A percentile compares a stretch with the other conserved stretches of the same genome.
Conservation (phyloP, 2,113 vertebrate genomes). For the Cheirogaleus medius region DNA sequence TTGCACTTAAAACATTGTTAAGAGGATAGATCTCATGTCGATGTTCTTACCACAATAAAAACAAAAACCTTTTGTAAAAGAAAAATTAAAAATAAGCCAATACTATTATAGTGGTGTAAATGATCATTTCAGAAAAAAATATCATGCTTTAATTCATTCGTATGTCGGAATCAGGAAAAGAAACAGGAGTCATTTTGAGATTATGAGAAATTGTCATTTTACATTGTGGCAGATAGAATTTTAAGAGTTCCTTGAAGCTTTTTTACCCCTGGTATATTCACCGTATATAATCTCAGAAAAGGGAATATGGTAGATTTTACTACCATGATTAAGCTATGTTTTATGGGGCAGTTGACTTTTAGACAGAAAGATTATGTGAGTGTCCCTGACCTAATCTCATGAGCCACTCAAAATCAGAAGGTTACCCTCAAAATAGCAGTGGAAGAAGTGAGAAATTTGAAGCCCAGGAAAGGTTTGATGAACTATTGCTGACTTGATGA, state of each 20-base stretch:
- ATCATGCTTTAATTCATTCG: neutral
- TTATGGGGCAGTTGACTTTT: neutral
- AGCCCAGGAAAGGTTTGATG: neutral
- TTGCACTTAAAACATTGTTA: neutral
- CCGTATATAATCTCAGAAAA: neutral
- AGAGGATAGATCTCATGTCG: too few relatives aligned
- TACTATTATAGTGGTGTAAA: neutral
- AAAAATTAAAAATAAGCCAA: neutral
- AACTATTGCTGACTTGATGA: neutral
- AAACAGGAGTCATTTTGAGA: neutral
- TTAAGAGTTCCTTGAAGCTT: neutral
- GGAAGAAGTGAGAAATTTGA: neutral
- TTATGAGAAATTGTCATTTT: neutral
- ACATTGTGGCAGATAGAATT: neutral
- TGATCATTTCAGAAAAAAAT: neutral
- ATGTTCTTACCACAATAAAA: neutral
- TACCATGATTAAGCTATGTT: neutral
- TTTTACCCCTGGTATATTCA: neutral
- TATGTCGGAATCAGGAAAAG: neutral
- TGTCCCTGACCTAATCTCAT: neutral
- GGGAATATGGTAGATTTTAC: neutral
- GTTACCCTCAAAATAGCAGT: neutral
- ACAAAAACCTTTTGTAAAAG: neutral
- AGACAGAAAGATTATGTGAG: neutral
- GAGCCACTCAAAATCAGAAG: neutral